Evolutionary conservation across 2,797 vertebrate species (phyloP).

Genomic region (Eptatretus atami): DNA sequence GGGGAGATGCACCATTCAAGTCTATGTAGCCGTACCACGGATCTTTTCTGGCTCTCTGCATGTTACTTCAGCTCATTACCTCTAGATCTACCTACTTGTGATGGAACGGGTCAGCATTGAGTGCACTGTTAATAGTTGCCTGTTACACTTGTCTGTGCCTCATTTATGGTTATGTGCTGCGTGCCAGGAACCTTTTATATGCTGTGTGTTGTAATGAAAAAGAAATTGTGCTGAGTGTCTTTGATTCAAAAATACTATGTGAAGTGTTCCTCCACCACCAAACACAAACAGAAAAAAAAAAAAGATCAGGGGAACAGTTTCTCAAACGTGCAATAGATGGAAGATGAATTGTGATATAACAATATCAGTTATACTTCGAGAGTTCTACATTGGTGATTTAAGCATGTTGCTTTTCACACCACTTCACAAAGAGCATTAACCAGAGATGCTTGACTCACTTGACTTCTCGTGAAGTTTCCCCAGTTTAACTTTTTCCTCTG

Average conservation of each 20-base stretch:
- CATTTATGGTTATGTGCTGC: conserved; percentile 73
- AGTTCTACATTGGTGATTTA: conserved; percentile 4
- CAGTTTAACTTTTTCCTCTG: conserved; percentile 28
- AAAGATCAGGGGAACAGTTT: too few relatives aligned
- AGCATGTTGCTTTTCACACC: neutral
- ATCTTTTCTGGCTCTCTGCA: conserved; percentile 58
- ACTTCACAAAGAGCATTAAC: neutral
- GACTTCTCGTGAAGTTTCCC: conserved; percentile 46
- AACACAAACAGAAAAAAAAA: too few relatives aligned
- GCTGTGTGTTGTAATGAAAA: too few relatives aligned
- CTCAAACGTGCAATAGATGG: too few relatives aligned
- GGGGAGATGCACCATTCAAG: conserved; percentile 17
- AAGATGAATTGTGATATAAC: too few relatives aligned
- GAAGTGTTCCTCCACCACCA: too few relatives aligned
- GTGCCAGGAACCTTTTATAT: conserved; percentile 24
- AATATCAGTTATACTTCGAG: neutral
- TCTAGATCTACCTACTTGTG: conserved; percentile 66
- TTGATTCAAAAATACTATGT: too few relatives aligned
- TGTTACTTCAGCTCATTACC: conserved; percentile 78
- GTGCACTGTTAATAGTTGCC: conserved; percentile 77
- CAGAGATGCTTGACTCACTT: conserved; percentile 21
- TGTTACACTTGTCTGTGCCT: conserved; percentile 52
- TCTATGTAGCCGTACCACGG: conserved; percentile 29
- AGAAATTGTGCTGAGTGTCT: too few relatives aligned
- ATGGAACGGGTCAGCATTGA: conserved; percentile 47